phyloP scores from a whole-genome alignment of 2,113 vertebrate species.

The Myrmophylax atrothorax region DNA sequence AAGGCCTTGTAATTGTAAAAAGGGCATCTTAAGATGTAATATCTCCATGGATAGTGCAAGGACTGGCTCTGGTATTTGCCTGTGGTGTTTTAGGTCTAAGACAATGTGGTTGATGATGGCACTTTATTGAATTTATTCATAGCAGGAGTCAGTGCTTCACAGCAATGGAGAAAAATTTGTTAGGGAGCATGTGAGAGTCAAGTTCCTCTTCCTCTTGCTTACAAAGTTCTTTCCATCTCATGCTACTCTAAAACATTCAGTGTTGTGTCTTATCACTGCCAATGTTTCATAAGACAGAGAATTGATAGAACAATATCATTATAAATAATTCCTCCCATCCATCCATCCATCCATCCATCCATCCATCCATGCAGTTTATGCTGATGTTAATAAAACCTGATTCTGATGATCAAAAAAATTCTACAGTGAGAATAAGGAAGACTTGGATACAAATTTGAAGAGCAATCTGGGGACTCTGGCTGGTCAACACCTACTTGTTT shows the following conservation, averaged over 20 bases:
- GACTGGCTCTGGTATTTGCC: neutral
- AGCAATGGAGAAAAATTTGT: neutral
- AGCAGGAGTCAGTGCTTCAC: neutral
- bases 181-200: neutral
- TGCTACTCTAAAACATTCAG: neutral
- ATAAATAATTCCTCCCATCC: neutral
- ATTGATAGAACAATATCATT: neutral
- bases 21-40: neutral
- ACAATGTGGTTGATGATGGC: neutral
- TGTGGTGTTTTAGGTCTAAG: neutral
- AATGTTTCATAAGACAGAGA: neutral
- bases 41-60: neutral
- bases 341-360: too few species aligned
- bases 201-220: neutral
- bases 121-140: neutral
- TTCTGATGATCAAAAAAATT: neutral
- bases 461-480: neutral
- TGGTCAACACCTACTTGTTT: neutral
- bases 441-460: neutral
- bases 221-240: neutral
- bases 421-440: neutral
- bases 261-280: neutral
- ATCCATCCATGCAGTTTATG: neutral
- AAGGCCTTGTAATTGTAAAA: neutral
- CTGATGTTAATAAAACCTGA: neutral